Percentiles rank a stretch among this genome's conserved stretches.
Conservation (phyloP, 2,113 vertebrate genomes). For the Rhabdomys dilectus region DNA sequence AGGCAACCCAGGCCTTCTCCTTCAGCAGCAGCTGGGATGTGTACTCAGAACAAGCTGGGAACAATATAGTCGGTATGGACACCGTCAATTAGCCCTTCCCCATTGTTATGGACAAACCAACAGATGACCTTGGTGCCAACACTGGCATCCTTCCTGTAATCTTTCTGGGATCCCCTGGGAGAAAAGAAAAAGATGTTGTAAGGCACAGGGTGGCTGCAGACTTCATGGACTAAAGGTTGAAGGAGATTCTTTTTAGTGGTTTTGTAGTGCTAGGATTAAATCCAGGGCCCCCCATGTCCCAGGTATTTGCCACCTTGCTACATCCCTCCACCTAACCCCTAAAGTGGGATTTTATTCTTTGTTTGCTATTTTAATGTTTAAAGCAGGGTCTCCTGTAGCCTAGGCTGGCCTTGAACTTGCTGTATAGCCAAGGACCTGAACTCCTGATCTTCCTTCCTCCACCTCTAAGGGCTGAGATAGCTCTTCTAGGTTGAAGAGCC, state of each 20-base stretch:
- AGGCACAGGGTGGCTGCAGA: not conserved
- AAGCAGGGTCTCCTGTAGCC: not conserved
- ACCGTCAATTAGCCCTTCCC: constrained; percentile 94
- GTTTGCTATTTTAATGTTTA: not conserved
- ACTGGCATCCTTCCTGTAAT: constrained; percentile 89
- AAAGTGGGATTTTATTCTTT: not conserved
- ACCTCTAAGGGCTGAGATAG: not conserved
- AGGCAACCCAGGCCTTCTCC: not conserved
- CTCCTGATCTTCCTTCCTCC: not conserved
- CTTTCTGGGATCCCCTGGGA: constrained; percentile 95
- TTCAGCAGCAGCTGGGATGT: not conserved
- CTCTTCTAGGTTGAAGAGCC: not conserved
- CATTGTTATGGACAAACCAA: constrained; percentile 96
- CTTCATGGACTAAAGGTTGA: rapidly evolving
- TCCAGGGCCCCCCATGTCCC: not conserved
- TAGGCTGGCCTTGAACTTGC: not conserved
- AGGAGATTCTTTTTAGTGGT: not conserved
- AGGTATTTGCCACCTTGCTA: not conserved
- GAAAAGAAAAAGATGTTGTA: not conserved
- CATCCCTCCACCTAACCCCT: no score
- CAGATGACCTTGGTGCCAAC: constrained; percentile 89
- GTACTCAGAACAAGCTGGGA: constrained; percentile 84
- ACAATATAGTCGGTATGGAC: constrained; percentile 91
- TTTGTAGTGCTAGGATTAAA: not conserved
- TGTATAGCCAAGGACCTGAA: not conserved